Evolutionary conservation across 2,888 invertebrate species (phyloP).

Genomic region (Micropterix aruncella): DNA sequence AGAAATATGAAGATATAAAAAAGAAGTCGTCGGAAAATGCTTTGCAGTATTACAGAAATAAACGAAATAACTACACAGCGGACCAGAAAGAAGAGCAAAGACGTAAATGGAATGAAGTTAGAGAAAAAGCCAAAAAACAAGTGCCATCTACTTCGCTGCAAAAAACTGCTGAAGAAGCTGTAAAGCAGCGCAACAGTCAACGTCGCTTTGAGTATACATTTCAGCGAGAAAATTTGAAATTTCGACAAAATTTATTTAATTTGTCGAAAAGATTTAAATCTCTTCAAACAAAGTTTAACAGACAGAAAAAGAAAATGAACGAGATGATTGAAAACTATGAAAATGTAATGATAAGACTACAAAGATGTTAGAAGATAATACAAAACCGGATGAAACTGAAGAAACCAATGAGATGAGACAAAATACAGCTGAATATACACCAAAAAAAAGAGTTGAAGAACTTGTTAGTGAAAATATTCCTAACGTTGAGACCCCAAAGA

Average conservation of each 20-base stretch:
- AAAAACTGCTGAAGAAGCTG: conserved; percentile 5
- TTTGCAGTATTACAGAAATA: conserved; percentile 7
- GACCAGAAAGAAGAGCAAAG: conserved; percentile 6
- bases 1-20: conserved; percentile 8
- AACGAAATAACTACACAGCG: conserved; percentile 8
- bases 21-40: conserved; percentile 8
- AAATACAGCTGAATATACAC: no score
- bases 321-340: no score
- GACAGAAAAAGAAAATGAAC: conserved; percentile 9
- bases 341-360: no score
- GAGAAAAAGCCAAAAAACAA: conserved; percentile 7
- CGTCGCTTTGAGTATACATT: conserved; percentile 3
- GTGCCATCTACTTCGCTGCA: conserved; percentile 3
- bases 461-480: conserved; percentile 11
- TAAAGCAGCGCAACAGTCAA: conserved; percentile 1
- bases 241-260: conserved; percentile 4
- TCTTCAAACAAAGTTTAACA: conserved; percentile 9
- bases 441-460: no score
- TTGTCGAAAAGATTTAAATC: conserved; percentile 8
- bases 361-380: no score
- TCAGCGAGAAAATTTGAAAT: conserved; percentile 5
- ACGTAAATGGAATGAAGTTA: conserved; percentile 4
- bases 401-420: no score
- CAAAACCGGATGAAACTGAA: no score
- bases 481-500: conserved; percentile 7